Percentiles rank a stretch among this genome's conserved stretches.
Conservation (phyloP, 2,113 vertebrate genomes). For the Apistogramma diplotaenia region DNA sequence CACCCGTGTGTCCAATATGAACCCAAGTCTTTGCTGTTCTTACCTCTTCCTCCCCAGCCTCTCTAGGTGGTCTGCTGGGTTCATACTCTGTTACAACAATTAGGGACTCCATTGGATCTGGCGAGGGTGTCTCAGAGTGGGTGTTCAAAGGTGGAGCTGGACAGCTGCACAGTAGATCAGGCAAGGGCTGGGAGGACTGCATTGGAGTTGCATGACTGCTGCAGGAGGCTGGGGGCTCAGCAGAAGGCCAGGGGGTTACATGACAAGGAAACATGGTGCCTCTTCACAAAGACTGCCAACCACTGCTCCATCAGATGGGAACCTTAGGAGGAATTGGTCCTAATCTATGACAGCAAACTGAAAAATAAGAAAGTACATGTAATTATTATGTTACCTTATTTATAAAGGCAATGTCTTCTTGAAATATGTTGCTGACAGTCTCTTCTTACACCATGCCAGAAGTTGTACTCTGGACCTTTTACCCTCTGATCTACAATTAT, state of each 20-base stretch:
- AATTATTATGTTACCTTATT: neutral
- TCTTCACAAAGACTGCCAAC: conserved; percentile 55
- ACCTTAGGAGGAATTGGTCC: conserved; percentile 1
- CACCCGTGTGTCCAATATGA: neutral
- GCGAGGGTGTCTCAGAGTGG: conserved; percentile 46
- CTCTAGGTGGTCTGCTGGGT: conserved; percentile 60
- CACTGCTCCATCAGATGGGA: conserved; percentile 64
- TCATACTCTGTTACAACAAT: conserved; percentile 91
- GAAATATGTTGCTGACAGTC: neutral
- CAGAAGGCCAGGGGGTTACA: conserved; percentile 76
- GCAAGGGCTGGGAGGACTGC: conserved; percentile 68
- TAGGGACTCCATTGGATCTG: conserved; percentile 88
- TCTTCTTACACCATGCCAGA: neutral
- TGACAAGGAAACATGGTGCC: conserved; percentile 84
- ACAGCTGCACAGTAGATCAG: conserved; percentile 76
- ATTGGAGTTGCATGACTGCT: conserved; percentile 65
- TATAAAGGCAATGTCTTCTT: neutral
- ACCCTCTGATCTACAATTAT: neutral
- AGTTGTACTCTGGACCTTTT: neutral
- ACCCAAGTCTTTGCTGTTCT: neutral
- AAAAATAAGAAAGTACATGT: neutral
- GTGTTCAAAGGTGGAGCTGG: conserved; percentile 67
- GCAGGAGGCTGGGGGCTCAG: conserved; percentile 58
- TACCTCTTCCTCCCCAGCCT: conserved; percentile 53
- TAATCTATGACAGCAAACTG: conserved; percentile 15